Base-by-base conservation (phyloP, 2,113 vertebrate species). In the Aythya baeri region DNA sequence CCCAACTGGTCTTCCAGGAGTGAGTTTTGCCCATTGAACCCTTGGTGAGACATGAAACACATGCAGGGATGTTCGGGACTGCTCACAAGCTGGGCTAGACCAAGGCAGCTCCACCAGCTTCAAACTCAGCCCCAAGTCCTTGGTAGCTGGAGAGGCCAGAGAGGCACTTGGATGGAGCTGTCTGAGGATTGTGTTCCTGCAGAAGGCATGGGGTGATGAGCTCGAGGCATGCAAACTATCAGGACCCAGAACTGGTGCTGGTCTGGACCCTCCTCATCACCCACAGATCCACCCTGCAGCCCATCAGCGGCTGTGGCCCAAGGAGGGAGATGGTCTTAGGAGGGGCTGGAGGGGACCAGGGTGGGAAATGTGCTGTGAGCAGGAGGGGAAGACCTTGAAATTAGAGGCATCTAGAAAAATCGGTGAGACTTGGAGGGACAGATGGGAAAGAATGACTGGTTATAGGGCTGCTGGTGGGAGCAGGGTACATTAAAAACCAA, bases 171-270 rank as follows among this genome's bases (percentile, higher is more conserved):
- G 43, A 67, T 25, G 31, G 36, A 75, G 9, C 14, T 58, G n/a
- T 10, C 14, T 8, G 5, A 41, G 34, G 2, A 36, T 62, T 46
- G 29, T 59, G 34, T 52, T n/a, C 58, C 38, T 55, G 26, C 63
- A 17, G 55, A 32, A 38, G 7, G 27, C 17, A 32, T 26, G 4
- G 77, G 27, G 27, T 52, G 58, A 65, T n/a, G 17, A 66, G 20
- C 20, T 77, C 3, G 2, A 59, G n/a, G 44, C 0, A 0, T 26
- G 52, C 17, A 66, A 61, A 54, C 23, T n/a, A 46, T 29, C 36
- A 66, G 36, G 11, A 59, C 36, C 25, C 58, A 44, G 50, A 17
- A 11, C 29, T 49, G 9, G 29, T 79, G 43, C n/a, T 23, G n/a
- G 54, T 5, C 2, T 2, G 15, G 34, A n/a, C 25, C 21, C 13